phyloP scores from a whole-genome alignment of 2,888 invertebrate species.

The Noctuana brunneofusca region DNA sequence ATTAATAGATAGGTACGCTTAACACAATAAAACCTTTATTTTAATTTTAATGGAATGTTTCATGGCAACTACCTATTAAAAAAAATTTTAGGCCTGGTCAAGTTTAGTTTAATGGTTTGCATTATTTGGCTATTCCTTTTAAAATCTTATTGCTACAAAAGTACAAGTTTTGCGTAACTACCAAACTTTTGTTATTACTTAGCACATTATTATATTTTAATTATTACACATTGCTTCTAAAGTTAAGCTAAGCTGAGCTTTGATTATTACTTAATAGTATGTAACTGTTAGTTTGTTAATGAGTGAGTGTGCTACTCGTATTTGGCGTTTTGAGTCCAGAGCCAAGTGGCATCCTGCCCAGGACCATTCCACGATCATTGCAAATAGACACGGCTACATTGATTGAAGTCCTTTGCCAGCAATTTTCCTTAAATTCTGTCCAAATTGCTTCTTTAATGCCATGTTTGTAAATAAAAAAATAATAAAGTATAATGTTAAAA shows the following conservation, averaged over 20 bases:
- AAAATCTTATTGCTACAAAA: no score
- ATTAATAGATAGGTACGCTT: no score
- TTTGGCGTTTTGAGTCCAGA: conserved; percentile 24
- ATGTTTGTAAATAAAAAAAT: not conserved
- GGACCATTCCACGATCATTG: conserved; percentile 28
- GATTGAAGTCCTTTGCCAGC: conserved; percentile 34
- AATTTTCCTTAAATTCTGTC: conserved; percentile 18
- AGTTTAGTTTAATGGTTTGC: no score
- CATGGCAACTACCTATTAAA: no score
- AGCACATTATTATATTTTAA: not conserved
- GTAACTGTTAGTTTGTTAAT: conserved; percentile 28
- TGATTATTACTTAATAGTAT: conserved; percentile 19
- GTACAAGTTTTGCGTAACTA: no score
- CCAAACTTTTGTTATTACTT: no score
- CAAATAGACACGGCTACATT: conserved; percentile 32
- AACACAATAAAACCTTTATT: no score
- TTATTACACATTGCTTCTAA: not conserved
- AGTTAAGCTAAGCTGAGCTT: not conserved
- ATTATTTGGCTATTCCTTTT: no score
- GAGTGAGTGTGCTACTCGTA: conserved; percentile 15
- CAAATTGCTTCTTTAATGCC: conserved; percentile 16
- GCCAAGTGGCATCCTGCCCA: conserved; percentile 36
- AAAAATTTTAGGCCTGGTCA: no score
- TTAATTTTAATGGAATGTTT: no score
- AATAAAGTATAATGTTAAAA: not conserved